These are phyloP conservation scores for Scortum barcoo DNA, from an alignment of 2,113 vertebrate genomes.

Conservation along the genomic window DNA sequence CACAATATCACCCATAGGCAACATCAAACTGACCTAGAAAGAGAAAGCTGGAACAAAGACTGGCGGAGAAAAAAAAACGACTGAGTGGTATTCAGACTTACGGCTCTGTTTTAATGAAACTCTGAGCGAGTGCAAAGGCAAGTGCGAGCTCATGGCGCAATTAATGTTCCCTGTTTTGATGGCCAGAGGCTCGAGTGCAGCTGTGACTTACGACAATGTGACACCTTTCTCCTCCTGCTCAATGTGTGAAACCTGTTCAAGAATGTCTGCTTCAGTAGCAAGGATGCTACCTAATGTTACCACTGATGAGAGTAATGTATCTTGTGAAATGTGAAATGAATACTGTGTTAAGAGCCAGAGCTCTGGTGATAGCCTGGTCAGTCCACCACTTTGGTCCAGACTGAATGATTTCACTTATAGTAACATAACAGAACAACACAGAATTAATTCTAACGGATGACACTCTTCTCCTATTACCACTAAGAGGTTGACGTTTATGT, in stretches of 20 bases:
- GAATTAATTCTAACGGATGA: no score
- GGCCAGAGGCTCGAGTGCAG: not conserved
- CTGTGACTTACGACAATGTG: not conserved
- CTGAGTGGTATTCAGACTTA: constrained; percentile 41
- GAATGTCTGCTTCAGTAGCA: not conserved
- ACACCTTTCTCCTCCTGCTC: not conserved
- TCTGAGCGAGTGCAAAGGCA: constrained; percentile 15
- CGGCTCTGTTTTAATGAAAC: constrained; percentile 59
- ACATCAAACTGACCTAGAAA: constrained; percentile 61
- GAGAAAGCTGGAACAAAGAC: constrained; percentile 50
- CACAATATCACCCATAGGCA: constrained; percentile 52
- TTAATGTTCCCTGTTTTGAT: constrained; percentile 5
- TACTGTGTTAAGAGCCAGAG: not conserved
- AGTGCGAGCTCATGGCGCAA: constrained; percentile 6
- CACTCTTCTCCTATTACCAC: no score
- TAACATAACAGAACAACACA: no score
- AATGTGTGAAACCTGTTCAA: not conserved
- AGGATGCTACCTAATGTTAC: not conserved
- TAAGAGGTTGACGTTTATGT: no score
- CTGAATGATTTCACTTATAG: not conserved
- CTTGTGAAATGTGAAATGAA: not conserved
- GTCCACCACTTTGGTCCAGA: no score
- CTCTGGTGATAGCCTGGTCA: no score
- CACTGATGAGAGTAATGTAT: not conserved
- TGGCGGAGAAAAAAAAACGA: constrained; percentile 2